Base-by-base conservation (phyloP, 2,888 invertebrate genomes). In the Drosophila mettleri region DNA sequence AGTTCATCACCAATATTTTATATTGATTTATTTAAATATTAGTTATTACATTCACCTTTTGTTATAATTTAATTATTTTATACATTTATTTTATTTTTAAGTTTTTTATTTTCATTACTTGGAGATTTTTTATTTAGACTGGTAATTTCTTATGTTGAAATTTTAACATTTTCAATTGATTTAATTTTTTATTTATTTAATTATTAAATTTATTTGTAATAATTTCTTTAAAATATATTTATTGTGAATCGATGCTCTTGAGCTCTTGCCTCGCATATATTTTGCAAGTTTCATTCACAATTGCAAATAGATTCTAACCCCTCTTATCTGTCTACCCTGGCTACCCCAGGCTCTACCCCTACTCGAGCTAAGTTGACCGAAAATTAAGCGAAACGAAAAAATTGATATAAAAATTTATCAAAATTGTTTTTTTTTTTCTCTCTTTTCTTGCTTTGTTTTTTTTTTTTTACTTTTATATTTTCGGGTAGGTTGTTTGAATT, bases 381-480 rank as follows among this genome's bases (percentile, higher is more conserved):
- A 34, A 62, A 54, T 61, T 51, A 55, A 59, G 24, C 54, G 68
- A 43, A 68, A 73, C 64, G 67, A 63, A 75, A 63, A 71, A 78
- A 80, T 73, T 73, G 45, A 66, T 59, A 67, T 68, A 71, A 81
- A 82, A 79, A 81, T 74, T 61, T 85, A 82, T 75, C 69, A 65
- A 64, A 74, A 74, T 77, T 66, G 55, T 41, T 55, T 51, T 34
- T 10, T 46, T 41, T n/a, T 33, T 10, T 4, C n/a, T n/a, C n/a
- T 10, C 24, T 67, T 33, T 43, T 53, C 45, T 33, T 29, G 18
- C 52, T 22, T 36, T 58, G 12, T 43, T n/a, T n/a, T 22, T 33
- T 14, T 43, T n/a, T n/a, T 22, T 33, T 14, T 24, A 52, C 29
- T 48, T 67, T 46, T 54, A 12, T 69, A 45, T 69, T 73, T 83